Base-by-base conservation (phyloP, 2,888 invertebrate genomes). In the Tigriopus californicus region DNA sequence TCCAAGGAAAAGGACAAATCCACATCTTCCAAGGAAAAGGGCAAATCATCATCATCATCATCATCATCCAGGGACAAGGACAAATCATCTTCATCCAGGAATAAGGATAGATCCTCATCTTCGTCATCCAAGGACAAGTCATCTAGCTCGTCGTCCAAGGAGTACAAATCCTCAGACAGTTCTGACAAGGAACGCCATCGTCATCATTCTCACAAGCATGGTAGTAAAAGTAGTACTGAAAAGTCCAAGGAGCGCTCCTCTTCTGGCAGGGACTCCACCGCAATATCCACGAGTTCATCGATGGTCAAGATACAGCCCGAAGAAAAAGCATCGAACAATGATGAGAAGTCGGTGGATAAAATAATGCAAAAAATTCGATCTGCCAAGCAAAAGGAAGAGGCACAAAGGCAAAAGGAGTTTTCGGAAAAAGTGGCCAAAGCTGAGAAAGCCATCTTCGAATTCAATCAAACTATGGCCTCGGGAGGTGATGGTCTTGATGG, bases 341-440 rank as follows among this genome's bases (percentile, higher is more conserved):
- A 60, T 62, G 20, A 62, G 65, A 44, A 71, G 66, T 33, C 33
- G 3, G 33, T 71, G 67, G 64, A 63, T 64, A 65, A 63, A 15
- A 61, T 12, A 0, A 67, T 68, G 1, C 70, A 69, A 70, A 12
- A 70, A 70, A 13, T 15, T 64, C 5, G 67, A 69, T 55, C 44
- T 8, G 33, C 41, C 10, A 55, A 55, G 3, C 42, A 41, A 41
- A 44, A 33, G 1, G 55, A 44, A 41, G 44, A 55, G 20, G 18
- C 15, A 11, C 41, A 13, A 44, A 55, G 49, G 24, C 52, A 55
- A 15, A 57, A 59, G 1, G 63, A 60, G n/a, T 58, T 56, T 4
- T 56, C 57, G 11, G 51, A 52, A 24, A 58, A 58, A 44, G 44
- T 57, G 18, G 20, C 47, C 20, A 24, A 48, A 13, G 56, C 53